Base-by-base conservation (phyloP, 23 tunicate species). In the Aplidium turbinatum region DNA sequence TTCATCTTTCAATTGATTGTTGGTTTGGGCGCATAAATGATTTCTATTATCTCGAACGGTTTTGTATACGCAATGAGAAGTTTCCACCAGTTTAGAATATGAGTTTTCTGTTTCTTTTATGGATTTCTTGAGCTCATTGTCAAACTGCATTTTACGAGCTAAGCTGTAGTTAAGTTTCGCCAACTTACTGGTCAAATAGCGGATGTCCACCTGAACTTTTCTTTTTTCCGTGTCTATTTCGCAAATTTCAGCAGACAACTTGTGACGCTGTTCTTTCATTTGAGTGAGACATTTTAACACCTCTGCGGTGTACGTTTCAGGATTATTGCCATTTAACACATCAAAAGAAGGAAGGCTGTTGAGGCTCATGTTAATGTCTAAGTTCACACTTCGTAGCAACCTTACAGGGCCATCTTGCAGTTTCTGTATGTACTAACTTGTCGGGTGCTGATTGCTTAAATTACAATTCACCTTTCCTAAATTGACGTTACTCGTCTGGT, bases 1-100 rank as follows among this genome's bases (percentile, higher is more conserved):
- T n/a, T n/a, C n/a, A n/a, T n/a, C n/a, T n/a, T n/a, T 33, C 40
- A 35, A 40, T 26, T 51, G 24, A 25, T 50, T 2, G 62, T 6
- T 6, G 20, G 7, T 55, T n/a, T 18, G 62, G n/a, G 7, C 62
- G 21, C 13, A 7, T 22, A 55, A 18, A 11, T 77, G 38, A 38
- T 36, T 66, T 66, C 50, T 30, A 28, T 64, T 64, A 16, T 35
- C 75, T 28, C 33, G 23, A 4, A 84, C 77, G n/a, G 77, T 40
- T 46, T 90, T 71, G 22, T 54, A 78, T 1, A 90, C 65, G 40
- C 65, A 68, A 26, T 90, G 90, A 36, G 85, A 77, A 35, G 87
- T 90, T 83, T 90, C 97, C 30, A 90, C 18, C 1, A 90, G 76
- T 54, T 90, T 90, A 28, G 76, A 33, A 54, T 86, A 86, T 0